Evolutionary conservation across 2,888 invertebrate species (phyloP), one percentile per base, ranked within the genome.

Genomic region (Stenodema calcarata): DNA sequence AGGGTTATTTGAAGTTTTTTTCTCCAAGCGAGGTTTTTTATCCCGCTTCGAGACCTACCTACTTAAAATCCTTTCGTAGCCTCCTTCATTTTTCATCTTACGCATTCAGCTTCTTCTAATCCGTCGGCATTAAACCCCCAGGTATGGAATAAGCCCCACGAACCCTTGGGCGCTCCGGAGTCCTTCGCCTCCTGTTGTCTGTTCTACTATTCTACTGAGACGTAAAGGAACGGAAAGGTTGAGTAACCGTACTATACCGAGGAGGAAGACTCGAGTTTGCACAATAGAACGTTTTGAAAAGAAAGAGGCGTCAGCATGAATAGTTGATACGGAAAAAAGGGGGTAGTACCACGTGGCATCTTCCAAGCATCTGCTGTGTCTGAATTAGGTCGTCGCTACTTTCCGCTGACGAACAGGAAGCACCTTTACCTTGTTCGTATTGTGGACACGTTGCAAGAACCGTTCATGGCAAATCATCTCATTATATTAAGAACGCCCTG

Each of bases 301-400:
- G 54, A 54, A 35, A 54, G 80, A 50, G 27, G 54, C 54, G 35
- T 75, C 35, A n/a, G 35, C 16, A 80, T 80, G 80, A 80, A 80
- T 80, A 80, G 80, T 44, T 78, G 23, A 78, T 44, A 75, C 7
- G 27, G 42, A 78, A 80, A n/a, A 78, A 79, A 42, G 54, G 80
- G 80, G 78, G 44, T 44, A 27, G 54, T 54, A 54, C 47, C 80
- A 80, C 80, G 80, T 80, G 80, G 47, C 80, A 80, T 80, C 54
- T 28, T 80, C 54, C 54, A 30, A 80, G 54, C 80, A 80, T 80
- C 80, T 80, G 78, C 78, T 78, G 80, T 50, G 12, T 27, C 47
- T 28, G 35, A 80, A 80, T 80, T 80, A 80, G 28, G 50, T 44
- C 50, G 80, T 54, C 41, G 76, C 78, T 28, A 80, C 80, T 27